Evolutionary conservation across 2,113 vertebrate genomes (phyloP).

Genomic region (Geococcyx californianus): DNA sequence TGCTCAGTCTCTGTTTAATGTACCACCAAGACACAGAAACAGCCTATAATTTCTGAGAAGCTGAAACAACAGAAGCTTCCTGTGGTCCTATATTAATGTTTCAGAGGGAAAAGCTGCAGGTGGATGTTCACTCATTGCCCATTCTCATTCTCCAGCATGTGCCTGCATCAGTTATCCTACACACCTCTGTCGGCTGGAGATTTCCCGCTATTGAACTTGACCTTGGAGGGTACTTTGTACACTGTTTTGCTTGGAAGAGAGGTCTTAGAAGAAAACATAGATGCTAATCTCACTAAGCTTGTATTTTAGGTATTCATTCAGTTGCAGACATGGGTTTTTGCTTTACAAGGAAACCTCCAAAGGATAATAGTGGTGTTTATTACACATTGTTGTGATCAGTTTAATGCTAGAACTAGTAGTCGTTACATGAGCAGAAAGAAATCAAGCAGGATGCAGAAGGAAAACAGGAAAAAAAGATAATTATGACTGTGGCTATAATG

Average conservation of each 20-base stretch:
- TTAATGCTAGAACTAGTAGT: neutral
- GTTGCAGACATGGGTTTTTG: neutral
- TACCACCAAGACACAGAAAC: neutral
- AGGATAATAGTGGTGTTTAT: neutral
- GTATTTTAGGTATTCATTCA: neutral
- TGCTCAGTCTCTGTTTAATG: constrained; percentile 28
- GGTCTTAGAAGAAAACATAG: constrained; percentile 5
- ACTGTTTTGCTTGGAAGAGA: constrained; percentile 23
- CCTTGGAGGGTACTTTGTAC: constrained; percentile 33
- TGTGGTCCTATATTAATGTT: constrained; percentile 31
- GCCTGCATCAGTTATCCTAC: constrained; percentile 28
- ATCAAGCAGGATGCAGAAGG: neutral
- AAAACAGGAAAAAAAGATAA: neutral
- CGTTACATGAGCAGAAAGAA: neutral
- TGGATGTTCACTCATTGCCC: constrained; percentile 36
- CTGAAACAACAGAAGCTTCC: constrained; percentile 58
- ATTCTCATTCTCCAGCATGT: constrained; percentile 47
- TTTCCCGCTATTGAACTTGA: constrained; percentile 57
- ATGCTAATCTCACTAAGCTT: constrained; percentile 5
- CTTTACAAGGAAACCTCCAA: constrained; percentile 4
- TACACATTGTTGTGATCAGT: neutral
- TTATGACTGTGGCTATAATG: neutral
- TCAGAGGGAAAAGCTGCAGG: constrained; percentile 54
- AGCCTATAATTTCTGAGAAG: constrained; percentile 36
- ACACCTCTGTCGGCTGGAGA: constrained; percentile 45